These are phyloP conservation scores for Chironomus tentans DNA, from an alignment of 2,888 invertebrate species.

Conservation along the genomic window DNA sequence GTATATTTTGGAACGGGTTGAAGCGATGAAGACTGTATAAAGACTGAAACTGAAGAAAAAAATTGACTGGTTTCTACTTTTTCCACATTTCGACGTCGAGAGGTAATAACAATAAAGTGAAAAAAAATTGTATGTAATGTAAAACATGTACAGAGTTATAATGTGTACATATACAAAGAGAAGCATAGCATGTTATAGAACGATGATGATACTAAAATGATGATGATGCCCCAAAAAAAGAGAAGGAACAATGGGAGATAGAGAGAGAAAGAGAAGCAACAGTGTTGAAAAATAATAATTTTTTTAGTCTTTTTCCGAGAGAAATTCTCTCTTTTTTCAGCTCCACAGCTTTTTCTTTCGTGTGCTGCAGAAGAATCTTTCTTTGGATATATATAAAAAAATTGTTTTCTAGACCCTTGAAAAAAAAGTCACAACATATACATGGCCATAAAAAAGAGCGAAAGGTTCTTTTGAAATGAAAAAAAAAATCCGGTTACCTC, in stretches of 20 bases:
- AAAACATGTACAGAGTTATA: constrained; percentile 27
- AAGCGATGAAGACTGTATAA: constrained; percentile 27
- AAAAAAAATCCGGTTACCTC: neutral
- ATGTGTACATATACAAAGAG: constrained; percentile 18
- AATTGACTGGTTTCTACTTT: constrained; percentile 28
- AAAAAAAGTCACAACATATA: too few relatives aligned
- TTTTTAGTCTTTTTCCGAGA: neutral
- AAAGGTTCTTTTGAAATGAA: neutral
- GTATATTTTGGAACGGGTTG: constrained; percentile 27
- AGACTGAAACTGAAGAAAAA: constrained; percentile 27
- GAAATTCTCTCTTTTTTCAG: neutral
- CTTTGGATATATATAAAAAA: too few relatives aligned
- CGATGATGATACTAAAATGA: constrained; percentile 12
- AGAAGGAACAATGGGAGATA: neutral
- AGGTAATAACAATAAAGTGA: constrained; percentile 28
- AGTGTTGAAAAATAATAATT: neutral
- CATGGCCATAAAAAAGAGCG: neutral
- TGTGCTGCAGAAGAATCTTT: neutral
- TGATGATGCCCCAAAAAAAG: constrained; percentile 14
- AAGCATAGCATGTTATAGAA: constrained; percentile 16
- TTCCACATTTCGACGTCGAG: constrained; percentile 26
- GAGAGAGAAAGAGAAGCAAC: neutral
- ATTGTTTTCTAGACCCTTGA: too few relatives aligned
- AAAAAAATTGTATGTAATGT: constrained; percentile 26
- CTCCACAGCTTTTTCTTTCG: neutral